Evolutionary conservation across 2,113 vertebrate genomes (phyloP), one percentile per base, ranked within the genome.

Genomic region (Tichodroma muraria): DNA sequence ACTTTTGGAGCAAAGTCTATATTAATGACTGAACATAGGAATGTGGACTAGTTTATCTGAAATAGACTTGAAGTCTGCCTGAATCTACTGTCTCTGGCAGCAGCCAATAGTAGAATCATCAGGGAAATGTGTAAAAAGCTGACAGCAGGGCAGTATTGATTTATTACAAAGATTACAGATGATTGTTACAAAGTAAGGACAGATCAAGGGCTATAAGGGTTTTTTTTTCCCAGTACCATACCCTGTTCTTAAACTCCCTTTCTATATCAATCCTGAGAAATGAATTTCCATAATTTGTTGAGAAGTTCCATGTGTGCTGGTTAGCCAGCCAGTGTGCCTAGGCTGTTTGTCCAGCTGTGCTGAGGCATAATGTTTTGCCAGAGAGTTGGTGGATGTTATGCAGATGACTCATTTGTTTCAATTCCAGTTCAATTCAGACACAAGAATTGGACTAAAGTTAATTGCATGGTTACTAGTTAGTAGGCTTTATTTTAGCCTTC

Each of bases 341-440:
- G 47, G 40, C 40, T 91, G 49, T 89, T 93, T 81, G 57, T 87
- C 78, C 94, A 81, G 83, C 86, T 95, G 86, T 66, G 69, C 33
- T 88, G 49, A 80, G 60, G 44, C 60, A 14, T 16, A 28, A 35
- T 56, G 44, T 68, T 90, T 92, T 73, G 47, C 69, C 40, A 68
- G 52, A 81, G 60, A 81, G 63, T 33, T 88, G 77, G 56, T 90
- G 64, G 47, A 75, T 89, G 30, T 80, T 61, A 60, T 49, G 37
- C 53, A 61, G 40, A 61, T 88, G 83, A 90, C 35, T 93, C 37
- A 85, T 42, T 78, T 64, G 21, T 87, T 96, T 91, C 25, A 73
- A 65, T 80, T 93, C 45, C 45, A 40, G 21, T 80, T 88, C 3
- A 8, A 22, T 92, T 72, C 63, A 68, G 77, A 61, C 19, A 3